phyloP scores from a whole-genome alignment of 37 sponge, comb jelly and placozoan genomes.

The Chondrosia reniformis region DNA sequence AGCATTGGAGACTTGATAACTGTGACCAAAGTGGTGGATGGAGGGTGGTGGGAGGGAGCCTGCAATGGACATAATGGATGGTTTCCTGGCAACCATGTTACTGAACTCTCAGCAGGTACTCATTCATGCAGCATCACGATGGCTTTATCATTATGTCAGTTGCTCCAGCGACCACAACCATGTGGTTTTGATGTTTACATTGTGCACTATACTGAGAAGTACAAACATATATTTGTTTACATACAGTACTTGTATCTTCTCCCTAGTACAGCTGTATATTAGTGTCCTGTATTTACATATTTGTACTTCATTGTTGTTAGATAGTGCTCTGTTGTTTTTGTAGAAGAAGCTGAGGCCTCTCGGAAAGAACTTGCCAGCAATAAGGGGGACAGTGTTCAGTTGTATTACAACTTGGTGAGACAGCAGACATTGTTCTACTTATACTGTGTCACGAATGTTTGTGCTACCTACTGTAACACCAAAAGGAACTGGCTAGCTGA shows the following conservation, averaged over 20 bases:
- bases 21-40: slow-evolving; percentile 78
- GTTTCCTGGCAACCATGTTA: slow-evolving; percentile 92
- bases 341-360: slow-evolving; percentile 12
- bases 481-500: no score
- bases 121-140: not conserved
- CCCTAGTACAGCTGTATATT: not conserved
- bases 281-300: no score
- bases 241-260: not conserved
- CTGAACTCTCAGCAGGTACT: slow-evolving; percentile 63
- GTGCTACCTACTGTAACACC: no score
- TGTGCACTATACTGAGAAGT: no score
- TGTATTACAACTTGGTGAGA: slow-evolving; percentile 65
- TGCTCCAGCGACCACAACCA: not conserved
- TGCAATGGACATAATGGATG: slow-evolving; percentile 74
- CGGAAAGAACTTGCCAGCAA: not conserved
- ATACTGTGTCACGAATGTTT: no score
- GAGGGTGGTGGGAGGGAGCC: slow-evolving; percentile 95
- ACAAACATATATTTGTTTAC: no score
- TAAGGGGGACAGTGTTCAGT: slow-evolving; percentile 43
- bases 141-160: not conserved
- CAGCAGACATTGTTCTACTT: no score
- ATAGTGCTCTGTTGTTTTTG: no score
- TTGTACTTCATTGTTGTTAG: no score
- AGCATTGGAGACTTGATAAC: slow-evolving; percentile 74
- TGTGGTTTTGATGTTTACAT: not conserved